Conservation (phyloP, 2,888 invertebrate genomes). For the Hydrotaea diabolus region DNA sequence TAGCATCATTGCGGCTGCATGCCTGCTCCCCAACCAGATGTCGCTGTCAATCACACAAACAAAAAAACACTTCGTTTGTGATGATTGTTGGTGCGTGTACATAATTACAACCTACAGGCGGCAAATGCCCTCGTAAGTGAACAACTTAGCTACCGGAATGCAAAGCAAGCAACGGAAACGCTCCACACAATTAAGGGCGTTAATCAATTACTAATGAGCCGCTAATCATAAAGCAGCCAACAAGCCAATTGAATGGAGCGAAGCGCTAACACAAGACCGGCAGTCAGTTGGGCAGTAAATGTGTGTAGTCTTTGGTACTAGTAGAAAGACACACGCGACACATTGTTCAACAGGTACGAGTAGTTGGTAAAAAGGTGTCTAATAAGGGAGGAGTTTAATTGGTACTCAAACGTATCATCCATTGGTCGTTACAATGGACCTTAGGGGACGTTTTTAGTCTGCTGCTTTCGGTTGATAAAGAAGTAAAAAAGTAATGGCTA, state of each 20-base stretch:
- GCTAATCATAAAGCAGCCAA: slow-evolving; percentile 70
- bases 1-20: too few relatives aligned
- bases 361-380: slow-evolving; percentile 29
- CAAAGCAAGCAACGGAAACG: slow-evolving; percentile 27
- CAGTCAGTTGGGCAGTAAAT: not conserved
- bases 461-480: not conserved
- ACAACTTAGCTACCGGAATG: slow-evolving; percentile 28
- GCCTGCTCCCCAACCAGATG: not conserved
- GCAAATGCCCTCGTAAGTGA: slow-evolving; percentile 47
- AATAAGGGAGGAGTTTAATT: slow-evolving; percentile 36
- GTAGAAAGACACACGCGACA: slow-evolving; percentile 14
- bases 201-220: slow-evolving; percentile 70
- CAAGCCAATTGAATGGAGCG: not conserved
- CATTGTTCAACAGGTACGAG: not conserved
- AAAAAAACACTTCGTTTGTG: not conserved
- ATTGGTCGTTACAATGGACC: slow-evolving; percentile 28
- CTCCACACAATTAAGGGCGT: slow-evolving; percentile 67
- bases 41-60: not conserved
- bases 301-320: too few relatives aligned
- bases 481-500: not conserved
- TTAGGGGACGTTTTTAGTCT: not conserved
- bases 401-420: slow-evolving; percentile 7
- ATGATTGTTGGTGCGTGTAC: slow-evolving; percentile 66
- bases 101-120: slow-evolving; percentile 60
- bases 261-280: not conserved